Base-by-base conservation (phyloP, 2,888 invertebrate genomes). In the Dynastes tityus region DNA sequence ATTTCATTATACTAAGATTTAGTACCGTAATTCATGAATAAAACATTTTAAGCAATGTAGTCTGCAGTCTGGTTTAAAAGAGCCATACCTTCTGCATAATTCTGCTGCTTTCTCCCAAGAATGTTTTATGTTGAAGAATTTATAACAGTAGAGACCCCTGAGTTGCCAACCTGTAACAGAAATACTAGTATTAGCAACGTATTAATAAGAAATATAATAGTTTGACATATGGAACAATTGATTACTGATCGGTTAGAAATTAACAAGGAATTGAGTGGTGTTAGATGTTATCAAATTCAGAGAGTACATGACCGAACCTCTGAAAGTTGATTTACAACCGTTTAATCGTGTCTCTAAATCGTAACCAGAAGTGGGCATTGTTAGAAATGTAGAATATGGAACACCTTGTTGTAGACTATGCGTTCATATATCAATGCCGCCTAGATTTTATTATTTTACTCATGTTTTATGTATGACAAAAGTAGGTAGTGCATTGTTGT, bases 91-190 rank as follows among this genome's bases (percentile, higher is more conserved):
- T 91, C 96, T 95, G 91, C 97, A 97, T 90, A 97, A 91, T 91
- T 97, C 96, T 82, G 96, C 97, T 84, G 97, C 96, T 91, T 96
- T 97, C 90, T 96, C 96, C 97, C 97, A 97, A 82, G 97, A 97
- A 91, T 97, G 97, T 89, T 94, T 94, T 88, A 97, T 97, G 90
- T 96, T 96, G 91, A 97, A 97, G 91, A 96, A 97, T 92, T 96
- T 97, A 90, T 97, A 97, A 91, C 97, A 97, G 90, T 96, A 93
- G 86, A 97, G 93, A 86, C 97, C 97, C 90, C 94, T 93, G 85
- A 97, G 91, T 90, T 96, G 96, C 97, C 97, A 97, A 87, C 96
- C 97, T 97, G 93, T 75, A 93, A 93, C 87, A 86, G 89, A 89
- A 82, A 80, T 86, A 83, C 85, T 61, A 78, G 32, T 27, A 55